A percentile compares a stretch with the other conserved stretches of the same genome.
phyloP scores from a whole-genome alignment of 92 coral and sea anemone genomes.

The Muricea muricata region DNA sequence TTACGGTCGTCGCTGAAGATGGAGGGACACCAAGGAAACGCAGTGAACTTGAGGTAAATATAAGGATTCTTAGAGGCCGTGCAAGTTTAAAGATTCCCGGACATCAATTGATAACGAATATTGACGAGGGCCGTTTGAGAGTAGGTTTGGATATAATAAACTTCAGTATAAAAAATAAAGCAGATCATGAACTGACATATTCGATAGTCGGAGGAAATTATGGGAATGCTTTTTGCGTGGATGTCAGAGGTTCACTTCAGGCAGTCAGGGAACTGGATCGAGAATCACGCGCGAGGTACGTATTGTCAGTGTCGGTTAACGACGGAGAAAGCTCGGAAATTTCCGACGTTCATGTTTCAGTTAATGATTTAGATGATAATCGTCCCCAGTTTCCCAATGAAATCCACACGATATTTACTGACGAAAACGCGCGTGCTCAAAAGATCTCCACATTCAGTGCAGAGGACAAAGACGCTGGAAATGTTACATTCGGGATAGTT shows the following conservation, averaged over 20 bases:
- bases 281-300: constrained; percentile 62
- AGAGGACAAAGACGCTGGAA: constrained; percentile 72
- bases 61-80: constrained; percentile 65
- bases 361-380: constrained; percentile 85
- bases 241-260: constrained; percentile 73
- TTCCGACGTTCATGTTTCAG: constrained; percentile 65
- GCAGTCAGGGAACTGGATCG: constrained; percentile 72
- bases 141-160: constrained; percentile 12
- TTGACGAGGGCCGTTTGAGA: constrained; percentile 29
- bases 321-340: constrained; percentile 57
- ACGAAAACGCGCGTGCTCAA: constrained; percentile 70
- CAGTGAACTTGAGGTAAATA: constrained; percentile 49
- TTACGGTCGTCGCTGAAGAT: constrained; percentile 87
- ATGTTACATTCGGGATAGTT: constrained; percentile 68
- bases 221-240: constrained; percentile 77
- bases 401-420: constrained; percentile 66
- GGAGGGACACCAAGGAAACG: constrained; percentile 43
- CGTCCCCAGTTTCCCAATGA: constrained; percentile 69
- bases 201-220: constrained; percentile 72
- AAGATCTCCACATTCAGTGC: constrained; percentile 63
- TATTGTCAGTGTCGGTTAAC: constrained; percentile 63
- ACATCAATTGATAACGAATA: neutral
- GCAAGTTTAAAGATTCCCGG: constrained; percentile 31
- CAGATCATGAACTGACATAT: constrained; percentile 68
- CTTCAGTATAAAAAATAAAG: constrained; percentile 37